Evolutionary conservation across 2,888 invertebrate genomes (phyloP).

Genomic region (Amphipyra berbera): DNA sequence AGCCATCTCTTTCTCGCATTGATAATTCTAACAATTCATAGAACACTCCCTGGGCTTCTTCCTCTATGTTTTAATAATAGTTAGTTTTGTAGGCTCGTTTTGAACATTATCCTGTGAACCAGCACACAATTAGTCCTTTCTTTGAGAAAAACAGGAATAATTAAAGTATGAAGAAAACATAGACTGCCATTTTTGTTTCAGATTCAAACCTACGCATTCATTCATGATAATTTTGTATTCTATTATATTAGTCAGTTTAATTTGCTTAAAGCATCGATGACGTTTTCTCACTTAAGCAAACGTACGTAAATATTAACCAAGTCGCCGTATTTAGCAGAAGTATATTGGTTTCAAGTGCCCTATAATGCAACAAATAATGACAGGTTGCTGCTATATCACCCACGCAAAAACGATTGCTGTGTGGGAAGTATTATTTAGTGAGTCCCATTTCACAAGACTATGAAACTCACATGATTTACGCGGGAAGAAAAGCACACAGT

Average conservation of each 20-base stretch:
- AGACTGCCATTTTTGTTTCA: no score
- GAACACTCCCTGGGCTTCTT: no score
- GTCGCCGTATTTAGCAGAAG: constrained; percentile 11
- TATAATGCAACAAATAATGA: constrained; percentile 49
- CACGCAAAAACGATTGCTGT: constrained; percentile 44
- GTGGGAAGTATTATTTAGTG: constrained; percentile 59
- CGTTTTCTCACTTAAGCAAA: no score
- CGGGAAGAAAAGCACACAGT: constrained; percentile 43
- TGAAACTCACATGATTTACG: constrained; percentile 55
- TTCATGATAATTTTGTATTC: background rate
- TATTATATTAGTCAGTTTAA: background rate
- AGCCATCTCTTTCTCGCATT: no score
- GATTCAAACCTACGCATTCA: no score
- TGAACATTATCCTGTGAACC: no score
- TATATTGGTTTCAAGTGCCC: constrained; percentile 23
- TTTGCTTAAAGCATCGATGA: background rate
- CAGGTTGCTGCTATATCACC: constrained; percentile 46
- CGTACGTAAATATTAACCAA: background rate
- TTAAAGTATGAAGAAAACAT: no score
- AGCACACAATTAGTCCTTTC: no score
- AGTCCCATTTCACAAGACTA: constrained; percentile 48
- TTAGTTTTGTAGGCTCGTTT: no score
- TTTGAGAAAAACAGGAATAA: no score
- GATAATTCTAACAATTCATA: no score
- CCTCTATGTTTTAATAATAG: no score